phyloP scores from a whole-genome alignment of 1,140 invertebrate genomes.

The Drosophila orena region DNA sequence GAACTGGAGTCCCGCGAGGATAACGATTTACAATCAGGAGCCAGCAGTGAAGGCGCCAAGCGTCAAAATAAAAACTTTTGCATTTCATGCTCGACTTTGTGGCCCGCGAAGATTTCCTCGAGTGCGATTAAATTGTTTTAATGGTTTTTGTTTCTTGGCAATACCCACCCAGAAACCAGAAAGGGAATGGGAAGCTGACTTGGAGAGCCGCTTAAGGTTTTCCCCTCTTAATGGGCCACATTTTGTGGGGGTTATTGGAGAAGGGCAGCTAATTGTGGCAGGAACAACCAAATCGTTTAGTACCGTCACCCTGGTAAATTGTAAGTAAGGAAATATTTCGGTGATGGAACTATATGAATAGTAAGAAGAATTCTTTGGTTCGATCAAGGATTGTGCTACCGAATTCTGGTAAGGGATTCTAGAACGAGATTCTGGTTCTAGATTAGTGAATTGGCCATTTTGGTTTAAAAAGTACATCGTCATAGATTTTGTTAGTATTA shows the following conservation, averaged over 20 bases:
- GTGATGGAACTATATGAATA: too few species aligned
- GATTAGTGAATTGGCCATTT: too few species aligned
- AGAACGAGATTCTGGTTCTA: too few species aligned
- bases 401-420: too few species aligned
- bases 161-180: neutral
- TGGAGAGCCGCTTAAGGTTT: constrained; percentile 65
- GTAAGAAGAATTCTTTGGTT: too few species aligned
- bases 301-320: constrained; percentile 12
- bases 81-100: constrained; percentile 80
- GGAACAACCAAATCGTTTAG: constrained; percentile 28
- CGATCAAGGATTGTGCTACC: too few species aligned
- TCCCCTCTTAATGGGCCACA: constrained; percentile 66
- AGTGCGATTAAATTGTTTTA: constrained; percentile 83
- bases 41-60: constrained; percentile 57
- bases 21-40: constrained; percentile 80
- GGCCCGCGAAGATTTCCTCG: constrained; percentile 68
- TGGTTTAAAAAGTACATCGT: too few species aligned
- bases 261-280: constrained; percentile 34
- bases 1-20: constrained; percentile 37
- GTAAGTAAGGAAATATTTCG: neutral
- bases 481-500: too few species aligned
- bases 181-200: neutral
- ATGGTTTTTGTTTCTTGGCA: constrained; percentile 71
- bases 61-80: constrained; percentile 81
- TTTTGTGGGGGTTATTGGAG: constrained; percentile 27